Conservation (phyloP, 2,797 vertebrate genomes). For the Squalus acanthias region DNA sequence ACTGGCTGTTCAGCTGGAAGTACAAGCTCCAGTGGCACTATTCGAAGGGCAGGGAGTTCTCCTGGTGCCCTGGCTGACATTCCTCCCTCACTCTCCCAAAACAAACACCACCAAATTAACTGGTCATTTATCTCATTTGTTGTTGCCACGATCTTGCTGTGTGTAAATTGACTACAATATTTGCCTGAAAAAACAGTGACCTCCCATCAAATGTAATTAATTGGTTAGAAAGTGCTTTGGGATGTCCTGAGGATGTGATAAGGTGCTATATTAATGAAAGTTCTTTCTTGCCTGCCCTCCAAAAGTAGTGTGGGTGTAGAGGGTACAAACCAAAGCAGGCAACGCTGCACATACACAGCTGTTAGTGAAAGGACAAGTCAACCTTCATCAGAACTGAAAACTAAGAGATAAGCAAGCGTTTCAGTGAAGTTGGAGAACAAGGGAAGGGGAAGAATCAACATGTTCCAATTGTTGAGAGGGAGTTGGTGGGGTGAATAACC, state of each 20-base stretch:
- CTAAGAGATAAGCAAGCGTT: too few relatives aligned
- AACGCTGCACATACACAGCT: not conserved
- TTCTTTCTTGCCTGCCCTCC: not conserved
- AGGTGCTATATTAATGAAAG: not conserved
- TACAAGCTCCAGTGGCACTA: not conserved
- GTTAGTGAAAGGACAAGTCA: not conserved
- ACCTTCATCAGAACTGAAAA: too few relatives aligned
- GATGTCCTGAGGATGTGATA: not conserved
- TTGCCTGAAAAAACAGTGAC: not conserved
- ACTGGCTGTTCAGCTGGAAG: not conserved
- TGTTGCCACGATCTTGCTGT: not conserved
- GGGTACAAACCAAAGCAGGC: not conserved
- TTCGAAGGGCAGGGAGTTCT: not conserved
- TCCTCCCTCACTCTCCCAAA: not conserved
- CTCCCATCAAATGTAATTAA: not conserved
- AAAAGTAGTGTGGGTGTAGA: not conserved
- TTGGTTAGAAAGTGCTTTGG: not conserved
- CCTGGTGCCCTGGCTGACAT: not conserved
- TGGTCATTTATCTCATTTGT: not conserved
- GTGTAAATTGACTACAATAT: not conserved
- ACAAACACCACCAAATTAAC: not conserved
- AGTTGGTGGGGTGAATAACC: too few relatives aligned
- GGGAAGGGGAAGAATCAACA: too few relatives aligned
- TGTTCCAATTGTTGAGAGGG: too few relatives aligned
- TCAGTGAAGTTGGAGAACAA: too few relatives aligned